Conservation (phyloP, 2,113 vertebrate genomes). For the Zosterops pallidus region DNA sequence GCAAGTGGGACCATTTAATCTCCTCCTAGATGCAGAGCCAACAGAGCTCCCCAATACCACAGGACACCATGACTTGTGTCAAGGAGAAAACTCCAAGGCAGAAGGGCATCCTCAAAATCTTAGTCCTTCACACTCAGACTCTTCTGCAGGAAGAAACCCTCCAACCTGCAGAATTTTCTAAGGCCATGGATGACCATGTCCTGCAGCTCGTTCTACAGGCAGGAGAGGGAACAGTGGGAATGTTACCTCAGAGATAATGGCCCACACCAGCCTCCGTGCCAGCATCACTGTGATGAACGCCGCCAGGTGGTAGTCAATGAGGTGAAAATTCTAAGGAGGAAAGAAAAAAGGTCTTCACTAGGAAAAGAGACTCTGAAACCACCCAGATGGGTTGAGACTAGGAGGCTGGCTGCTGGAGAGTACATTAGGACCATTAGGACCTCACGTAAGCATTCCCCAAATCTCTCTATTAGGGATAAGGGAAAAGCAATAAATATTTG, state of each 20-base stretch:
- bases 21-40: background rate
- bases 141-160: background rate
- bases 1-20: background rate
- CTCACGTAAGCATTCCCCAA: background rate
- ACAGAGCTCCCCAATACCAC: background rate
- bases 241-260: conserved; percentile 92
- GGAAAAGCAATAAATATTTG: background rate
- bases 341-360: conserved; percentile 54
- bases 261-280: conserved; percentile 96
- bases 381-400: background rate
- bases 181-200: background rate
- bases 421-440: background rate
- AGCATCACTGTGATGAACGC: conserved; percentile 98
- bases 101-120: background rate
- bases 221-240: background rate
- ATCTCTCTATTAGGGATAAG: background rate
- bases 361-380: background rate
- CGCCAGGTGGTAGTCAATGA: conserved; percentile 97
- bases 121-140: background rate
- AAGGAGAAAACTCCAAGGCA: background rate
- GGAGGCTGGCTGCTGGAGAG: background rate
- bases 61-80: background rate
- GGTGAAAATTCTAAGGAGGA: conserved; percentile 92
- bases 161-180: background rate
- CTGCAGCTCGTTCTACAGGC: background rate